Conservation (phyloP, 2,888 invertebrate genomes). For the Xestia rhomboidea region DNA sequence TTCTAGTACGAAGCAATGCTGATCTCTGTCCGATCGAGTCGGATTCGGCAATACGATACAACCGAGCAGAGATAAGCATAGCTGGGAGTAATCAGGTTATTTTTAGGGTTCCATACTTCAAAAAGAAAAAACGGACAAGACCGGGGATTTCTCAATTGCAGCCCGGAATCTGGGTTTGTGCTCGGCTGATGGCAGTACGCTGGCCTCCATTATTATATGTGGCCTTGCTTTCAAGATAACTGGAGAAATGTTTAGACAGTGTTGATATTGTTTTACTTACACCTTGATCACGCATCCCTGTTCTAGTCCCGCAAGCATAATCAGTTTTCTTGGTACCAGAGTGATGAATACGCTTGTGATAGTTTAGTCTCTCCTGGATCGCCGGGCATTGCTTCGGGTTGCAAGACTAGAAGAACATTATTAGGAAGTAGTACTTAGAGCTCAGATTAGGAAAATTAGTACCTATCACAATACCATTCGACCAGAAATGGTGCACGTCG, state of each 20-base stretch:
- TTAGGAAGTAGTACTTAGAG: not conserved
- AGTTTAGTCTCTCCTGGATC: slow-evolving; percentile 70
- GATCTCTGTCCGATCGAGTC: not conserved
- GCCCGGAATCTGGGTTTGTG: not conserved
- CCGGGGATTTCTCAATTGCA: not conserved
- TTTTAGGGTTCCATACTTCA: too few species aligned
- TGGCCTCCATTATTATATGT: not conserved
- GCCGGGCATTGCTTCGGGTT: slow-evolving; percentile 68
- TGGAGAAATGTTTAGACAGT: not conserved
- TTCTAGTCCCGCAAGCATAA: not conserved
- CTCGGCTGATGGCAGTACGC: not conserved
- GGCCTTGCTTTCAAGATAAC: not conserved
- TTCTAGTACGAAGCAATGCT: not conserved
- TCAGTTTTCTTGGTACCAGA: slow-evolving; percentile 5
- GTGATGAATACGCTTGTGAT: slow-evolving; percentile 64
- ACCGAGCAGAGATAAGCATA: not conserved
- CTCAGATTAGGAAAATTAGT: not conserved
- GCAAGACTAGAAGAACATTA: slow-evolving; percentile 62
- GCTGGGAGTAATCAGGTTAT: not conserved
- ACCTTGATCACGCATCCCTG: slow-evolving; percentile 12
- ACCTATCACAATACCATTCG: not conserved
- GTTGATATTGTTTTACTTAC: slow-evolving; percentile 37
- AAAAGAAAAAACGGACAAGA: too few species aligned
- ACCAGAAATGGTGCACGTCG: too few species aligned
- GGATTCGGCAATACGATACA: too few species aligned